A percentile compares a stretch with the other conserved stretches of the same genome.
phyloP scores from a whole-genome alignment of 2,797 vertebrate genomes.

The Tenualosa thibaudeaui region DNA sequence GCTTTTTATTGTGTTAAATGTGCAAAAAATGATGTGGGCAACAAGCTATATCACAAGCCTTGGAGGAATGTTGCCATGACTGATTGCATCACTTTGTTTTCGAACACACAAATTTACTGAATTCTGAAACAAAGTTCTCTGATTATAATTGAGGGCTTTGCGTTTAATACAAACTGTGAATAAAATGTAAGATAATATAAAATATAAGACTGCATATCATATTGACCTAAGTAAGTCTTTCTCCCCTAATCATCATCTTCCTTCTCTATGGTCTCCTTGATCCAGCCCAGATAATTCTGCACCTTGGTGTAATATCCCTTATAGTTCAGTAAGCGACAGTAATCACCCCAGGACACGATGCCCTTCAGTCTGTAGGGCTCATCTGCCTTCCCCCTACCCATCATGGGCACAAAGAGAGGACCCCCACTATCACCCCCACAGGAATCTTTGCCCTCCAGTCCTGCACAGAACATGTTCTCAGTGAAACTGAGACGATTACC shows the following conservation, averaged over 20 bases:
- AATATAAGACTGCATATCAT: neutral
- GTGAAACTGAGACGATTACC: slow-evolving; percentile 60
- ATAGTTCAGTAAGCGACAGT: slow-evolving; percentile 60
- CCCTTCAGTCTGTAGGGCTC: slow-evolving; percentile 72
- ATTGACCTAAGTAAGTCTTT: neutral
- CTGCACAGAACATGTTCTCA: slow-evolving; percentile 92
- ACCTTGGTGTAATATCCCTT: slow-evolving; percentile 88
- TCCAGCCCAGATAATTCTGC: slow-evolving; percentile 86
- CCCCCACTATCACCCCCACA: slow-evolving; percentile 86
- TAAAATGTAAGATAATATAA: too few relatives aligned
- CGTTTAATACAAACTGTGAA: too few relatives aligned
- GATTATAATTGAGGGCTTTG: too few relatives aligned
- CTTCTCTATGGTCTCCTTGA: slow-evolving; percentile 74
- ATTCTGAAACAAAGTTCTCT: too few relatives aligned
- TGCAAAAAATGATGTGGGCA: too few relatives aligned
- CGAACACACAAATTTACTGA: too few relatives aligned
- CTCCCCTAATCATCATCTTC: neutral
- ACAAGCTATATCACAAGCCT: too few relatives aligned
- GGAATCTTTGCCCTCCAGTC: slow-evolving; percentile 74
- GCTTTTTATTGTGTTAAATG: too few relatives aligned
- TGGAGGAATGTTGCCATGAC: too few relatives aligned
- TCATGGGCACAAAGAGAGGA: slow-evolving; percentile 70
- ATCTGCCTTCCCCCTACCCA: slow-evolving; percentile 35
- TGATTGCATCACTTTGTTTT: too few relatives aligned
- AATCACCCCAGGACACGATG: slow-evolving; percentile 86